These are phyloP conservation scores for Corythucha ciliata DNA, from an alignment of 2,888 invertebrate genomes.

Conservation along the genomic window DNA sequence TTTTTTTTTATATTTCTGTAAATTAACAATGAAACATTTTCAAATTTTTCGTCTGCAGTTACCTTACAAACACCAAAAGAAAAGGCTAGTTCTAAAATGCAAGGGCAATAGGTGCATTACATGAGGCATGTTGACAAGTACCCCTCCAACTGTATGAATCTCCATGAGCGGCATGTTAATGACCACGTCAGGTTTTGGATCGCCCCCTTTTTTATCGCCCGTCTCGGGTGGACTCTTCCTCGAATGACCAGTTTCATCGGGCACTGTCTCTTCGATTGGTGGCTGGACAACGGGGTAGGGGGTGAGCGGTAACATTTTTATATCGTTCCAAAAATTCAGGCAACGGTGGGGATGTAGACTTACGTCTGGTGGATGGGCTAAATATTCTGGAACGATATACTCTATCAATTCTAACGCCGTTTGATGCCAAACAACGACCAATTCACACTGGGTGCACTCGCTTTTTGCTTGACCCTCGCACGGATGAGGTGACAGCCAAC, in stretches of 20 bases:
- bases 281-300: constrained; percentile 42
- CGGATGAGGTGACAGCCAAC: constrained; percentile 54
- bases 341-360: too few relatives aligned
- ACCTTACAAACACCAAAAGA: too few relatives aligned
- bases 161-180: constrained; percentile 54
- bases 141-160: constrained; percentile 70
- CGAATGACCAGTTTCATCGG: constrained; percentile 53
- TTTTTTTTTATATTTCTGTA: too few relatives aligned
- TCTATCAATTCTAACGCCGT: constrained; percentile 69
- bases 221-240: constrained; percentile 62
- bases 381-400: constrained; percentile 65
- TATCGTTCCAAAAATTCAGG: too few relatives aligned
- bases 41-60: too few relatives aligned
- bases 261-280: constrained; percentile 54
- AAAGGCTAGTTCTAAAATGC: constrained; percentile 23
- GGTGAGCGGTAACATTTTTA: too few relatives aligned
- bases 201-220: constrained; percentile 49
- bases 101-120: constrained; percentile 44
- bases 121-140: constrained; percentile 86
- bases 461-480: constrained; percentile 44
- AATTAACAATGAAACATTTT: too few relatives aligned
- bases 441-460: constrained; percentile 88
- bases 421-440: constrained; percentile 91
- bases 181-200: constrained; percentile 53
- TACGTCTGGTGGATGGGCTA: constrained; percentile 67